Percentiles rank a stretch among this genome's conserved stretches.
These are phyloP conservation scores for Toxotes jaculatrix DNA, from an alignment of 2,113 vertebrate species.

Conservation along the genomic window DNA sequence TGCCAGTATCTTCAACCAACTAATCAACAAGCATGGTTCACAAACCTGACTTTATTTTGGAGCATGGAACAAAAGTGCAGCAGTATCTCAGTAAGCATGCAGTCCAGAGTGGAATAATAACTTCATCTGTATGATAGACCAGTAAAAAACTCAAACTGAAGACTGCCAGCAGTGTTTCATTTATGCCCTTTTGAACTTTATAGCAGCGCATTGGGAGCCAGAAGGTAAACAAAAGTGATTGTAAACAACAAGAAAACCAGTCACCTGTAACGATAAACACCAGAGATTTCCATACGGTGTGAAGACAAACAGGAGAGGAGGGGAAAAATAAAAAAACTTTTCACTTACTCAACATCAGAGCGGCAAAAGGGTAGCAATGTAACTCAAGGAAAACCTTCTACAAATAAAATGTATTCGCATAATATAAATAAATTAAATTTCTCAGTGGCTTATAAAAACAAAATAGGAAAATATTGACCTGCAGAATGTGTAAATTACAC, in stretches of 20 bases:
- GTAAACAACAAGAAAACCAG: constrained; percentile 42
- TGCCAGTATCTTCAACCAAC: not conserved
- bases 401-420: constrained; percentile 45
- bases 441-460: constrained; percentile 42
- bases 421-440: constrained; percentile 39
- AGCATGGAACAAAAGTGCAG: not conserved
- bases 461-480: constrained; percentile 53
- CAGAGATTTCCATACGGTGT: constrained; percentile 22
- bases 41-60: not conserved
- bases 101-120: constrained; percentile 5
- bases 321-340: not conserved
- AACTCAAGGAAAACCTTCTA: not conserved
- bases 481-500: constrained; percentile 59
- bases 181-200: constrained; percentile 48
- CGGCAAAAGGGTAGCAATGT: constrained; percentile 1
- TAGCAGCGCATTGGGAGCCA: constrained; percentile 17
- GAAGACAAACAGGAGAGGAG: not conserved
- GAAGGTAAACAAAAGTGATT: constrained; percentile 38
- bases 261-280: constrained; percentile 50
- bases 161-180: constrained; percentile 41
- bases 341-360: not conserved
- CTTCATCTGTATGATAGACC: constrained; percentile 27
- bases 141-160: constrained; percentile 23
- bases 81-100: not conserved
- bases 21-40: not conserved